These are phyloP conservation scores for Megaustenia siamemsis DNA, from an alignment of 2,888 invertebrate genomes.

Conservation along the genomic window DNA sequence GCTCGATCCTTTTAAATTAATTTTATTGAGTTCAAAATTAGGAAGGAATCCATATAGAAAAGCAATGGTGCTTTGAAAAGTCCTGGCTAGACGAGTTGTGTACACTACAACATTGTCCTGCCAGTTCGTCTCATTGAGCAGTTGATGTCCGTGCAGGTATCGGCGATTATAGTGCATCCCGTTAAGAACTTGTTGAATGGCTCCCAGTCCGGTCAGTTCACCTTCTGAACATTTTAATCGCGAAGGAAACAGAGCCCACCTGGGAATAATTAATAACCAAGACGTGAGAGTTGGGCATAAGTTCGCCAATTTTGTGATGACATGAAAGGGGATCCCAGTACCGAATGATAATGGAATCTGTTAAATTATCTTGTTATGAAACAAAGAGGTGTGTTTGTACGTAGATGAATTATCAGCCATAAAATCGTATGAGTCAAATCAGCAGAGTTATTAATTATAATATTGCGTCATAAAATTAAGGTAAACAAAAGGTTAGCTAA, in stretches of 20 bases:
- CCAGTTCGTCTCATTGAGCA: slow-evolving; percentile 69
- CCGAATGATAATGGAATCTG: too few relatives aligned
- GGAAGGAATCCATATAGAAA: slow-evolving; percentile 87
- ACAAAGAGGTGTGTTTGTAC: too few relatives aligned
- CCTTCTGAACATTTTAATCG: slow-evolving; percentile 86
- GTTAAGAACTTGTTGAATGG: slow-evolving; percentile 89
- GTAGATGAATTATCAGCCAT: too few relatives aligned
- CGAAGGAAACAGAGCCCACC: slow-evolving; percentile 72
- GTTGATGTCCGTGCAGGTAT: slow-evolving; percentile 76
- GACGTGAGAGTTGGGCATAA: too few relatives aligned
- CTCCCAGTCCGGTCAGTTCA: slow-evolving; percentile 89
- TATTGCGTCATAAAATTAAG: too few relatives aligned
- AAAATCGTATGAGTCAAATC: too few relatives aligned
- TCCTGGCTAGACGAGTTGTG: slow-evolving; percentile 92
- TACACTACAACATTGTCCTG: slow-evolving; percentile 83
- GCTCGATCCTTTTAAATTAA: slow-evolving; percentile 82
- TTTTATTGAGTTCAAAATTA: slow-evolving; percentile 84
- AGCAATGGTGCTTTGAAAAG: slow-evolving; percentile 93
- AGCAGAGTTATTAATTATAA: too few relatives aligned
- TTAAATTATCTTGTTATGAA: too few relatives aligned
- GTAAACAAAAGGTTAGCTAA: too few relatives aligned
- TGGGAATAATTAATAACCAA: too few relatives aligned
- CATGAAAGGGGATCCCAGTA: too few relatives aligned
- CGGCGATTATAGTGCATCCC: slow-evolving; percentile 84
- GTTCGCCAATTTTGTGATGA: too few relatives aligned